Base-by-base conservation (phyloP, 1,140 invertebrate genomes). In the Hyposmocoma kahamanoa region DNA sequence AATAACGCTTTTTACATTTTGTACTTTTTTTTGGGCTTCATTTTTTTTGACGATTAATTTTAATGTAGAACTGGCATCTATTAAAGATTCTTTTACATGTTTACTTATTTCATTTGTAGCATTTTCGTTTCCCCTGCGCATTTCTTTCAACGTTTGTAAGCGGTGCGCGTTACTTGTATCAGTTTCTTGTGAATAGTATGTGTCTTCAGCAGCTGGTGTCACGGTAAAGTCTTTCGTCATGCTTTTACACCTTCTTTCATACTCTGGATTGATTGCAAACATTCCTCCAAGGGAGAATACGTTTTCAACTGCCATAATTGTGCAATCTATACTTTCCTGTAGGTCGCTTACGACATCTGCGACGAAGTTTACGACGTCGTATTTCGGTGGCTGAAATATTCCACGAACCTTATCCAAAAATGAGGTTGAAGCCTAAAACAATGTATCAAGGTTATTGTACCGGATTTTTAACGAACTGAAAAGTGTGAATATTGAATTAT, bases 301-400 rank as follows among this genome's bases (percentile, higher is more conserved):
- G 42, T 72, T 57, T 66, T 81, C 74, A 18, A 83, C 66, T 1
- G 79, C 72, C n/a, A 72, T 54, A 44, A 84, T 57, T 2, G 80
- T 80, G 44, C 77, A 81, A 17, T 77, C 67, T 3, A 81, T 51
- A 2, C 73, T 79, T 19, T 74, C 64, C 24, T 62, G 62, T 5
- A 83, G 59, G 44, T 83, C 79, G 9, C 59, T 50, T 9, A 72
- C 67, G 28, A 81, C 76, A 39, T 79, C 73, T 36, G 38, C 64
- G 18, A 83, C 30, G n/a, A 83, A 53, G 50, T 74, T 79, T 17
- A 62, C 62, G 50, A 78, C n/a, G n/a, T n/a, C n/a, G n/a, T n/a
- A n/a, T n/a, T 79, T 56, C 9, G 78, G 64, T 4, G 72, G 64
- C 21, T 36, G 47, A 39, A 80, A 54, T 10, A 67, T 67, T 15